Evolutionary conservation across 2,113 vertebrate genomes (phyloP), one percentile per base, ranked within the genome.

Genomic region (Crotalus helleri): DNA sequence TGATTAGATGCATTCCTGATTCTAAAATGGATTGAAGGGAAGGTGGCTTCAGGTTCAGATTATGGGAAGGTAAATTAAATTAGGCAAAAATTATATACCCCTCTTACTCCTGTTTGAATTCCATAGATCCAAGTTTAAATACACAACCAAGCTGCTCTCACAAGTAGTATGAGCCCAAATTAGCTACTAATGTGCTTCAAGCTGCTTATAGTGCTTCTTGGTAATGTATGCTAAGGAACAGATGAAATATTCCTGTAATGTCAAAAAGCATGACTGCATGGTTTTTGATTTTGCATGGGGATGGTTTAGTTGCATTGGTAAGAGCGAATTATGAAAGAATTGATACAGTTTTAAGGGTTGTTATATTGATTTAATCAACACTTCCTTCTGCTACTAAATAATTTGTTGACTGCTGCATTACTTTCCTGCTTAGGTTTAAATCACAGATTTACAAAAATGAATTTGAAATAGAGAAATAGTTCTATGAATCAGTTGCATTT

Each of bases 241-340:
- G 89, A 39, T 0, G 1, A 24, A 91, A 95, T 94, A 95, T 97
- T 97, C 91, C 95, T 94, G 94, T 96, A 96, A 93, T 95, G 90
- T 94, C 95, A 96, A 93, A 95, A 95, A 96, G 98, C 98, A 99
- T 99, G 98, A 94, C 97, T 98, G 98, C 98, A 98, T 99, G 98
- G 96, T 87, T 96, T 97, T 96, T 97, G 17, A 95, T 95, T 97
- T 96, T 98, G 98, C 98, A 98, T 98, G 98, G 94, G 94, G 93
- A 92, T 90, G 93, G 95, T 95, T 95, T 90, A 85, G 90, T 96
- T 94, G 93, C 93, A 92, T 94, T 95, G 54, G 49, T 57, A 89
- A 93, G 93, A 95, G 85, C 59, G 88, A 93, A 94, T 94, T 91
- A 93, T 95, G 91, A 87, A 95, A 59, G 93, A 95, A 94, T 96